These are phyloP conservation scores for Cyclophora albipunctata DNA, from an alignment of 2,888 invertebrate species.

Conservation along the genomic window DNA sequence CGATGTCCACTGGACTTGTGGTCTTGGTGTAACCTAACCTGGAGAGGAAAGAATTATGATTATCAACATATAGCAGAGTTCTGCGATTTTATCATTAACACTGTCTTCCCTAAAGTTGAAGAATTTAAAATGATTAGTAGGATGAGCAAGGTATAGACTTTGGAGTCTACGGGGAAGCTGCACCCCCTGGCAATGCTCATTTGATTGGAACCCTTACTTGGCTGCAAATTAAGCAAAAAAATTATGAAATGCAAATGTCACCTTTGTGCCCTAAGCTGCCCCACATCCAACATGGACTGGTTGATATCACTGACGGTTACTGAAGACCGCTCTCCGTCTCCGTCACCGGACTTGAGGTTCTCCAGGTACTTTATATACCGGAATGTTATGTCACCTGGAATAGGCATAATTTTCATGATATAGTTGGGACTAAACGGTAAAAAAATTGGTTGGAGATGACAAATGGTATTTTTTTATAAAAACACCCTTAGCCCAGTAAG, in stretches of 20 bases:
- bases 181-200: too few species aligned
- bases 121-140: too few species aligned
- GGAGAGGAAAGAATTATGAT: conserved; percentile 1
- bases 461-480: too few species aligned
- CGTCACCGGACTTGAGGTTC: conserved; percentile 46
- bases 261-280: conserved; percentile 82
- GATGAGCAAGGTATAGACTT: too few species aligned
- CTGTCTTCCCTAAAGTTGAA: too few species aligned
- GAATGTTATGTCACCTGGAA: conserved; percentile 93
- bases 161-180: too few species aligned
- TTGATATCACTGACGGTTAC: conserved; percentile 94
- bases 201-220: too few species aligned
- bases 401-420: background rate
- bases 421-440: background rate
- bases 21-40: conserved; percentile 73
- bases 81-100: too few species aligned
- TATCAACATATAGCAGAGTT: too few species aligned
- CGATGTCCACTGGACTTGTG: conserved; percentile 68
- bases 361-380: conserved; percentile 84
- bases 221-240: too few species aligned
- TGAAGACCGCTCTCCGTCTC: conserved; percentile 66
- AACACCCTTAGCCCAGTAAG: too few species aligned
- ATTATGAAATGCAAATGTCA: conserved; percentile 35
- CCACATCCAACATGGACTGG: conserved; percentile 94
- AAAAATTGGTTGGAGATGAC: too few species aligned